Percentiles rank a stretch among this genome's conserved stretches.
Conservation (phyloP, 2,888 invertebrate genomes). For the Doris montereyensis region DNA sequence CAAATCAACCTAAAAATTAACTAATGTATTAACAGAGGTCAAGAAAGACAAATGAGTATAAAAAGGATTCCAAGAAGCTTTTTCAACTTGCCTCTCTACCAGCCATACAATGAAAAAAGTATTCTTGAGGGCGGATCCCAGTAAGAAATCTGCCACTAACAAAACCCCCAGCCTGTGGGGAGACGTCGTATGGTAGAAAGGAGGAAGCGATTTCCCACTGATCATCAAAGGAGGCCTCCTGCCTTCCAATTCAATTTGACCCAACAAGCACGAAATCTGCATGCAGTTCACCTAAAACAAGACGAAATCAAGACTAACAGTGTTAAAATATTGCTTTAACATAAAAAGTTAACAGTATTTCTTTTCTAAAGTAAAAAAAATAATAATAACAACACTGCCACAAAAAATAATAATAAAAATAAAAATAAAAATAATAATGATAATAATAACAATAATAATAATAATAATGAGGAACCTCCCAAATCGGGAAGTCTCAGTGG, state of each 20-base stretch:
- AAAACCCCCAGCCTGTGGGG: conserved; percentile 95
- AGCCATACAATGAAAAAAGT: conserved; percentile 99
- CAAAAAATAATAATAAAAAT: no score
- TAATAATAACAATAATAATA: no score
- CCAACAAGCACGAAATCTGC: conserved; percentile 97
- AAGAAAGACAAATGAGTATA: neutral
- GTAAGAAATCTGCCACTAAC: conserved; percentile 97
- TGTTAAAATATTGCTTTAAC: no score
- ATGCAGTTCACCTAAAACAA: conserved; percentile 91
- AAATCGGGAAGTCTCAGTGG: no score
- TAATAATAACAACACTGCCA: no score
- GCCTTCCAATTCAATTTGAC: conserved; percentile 99
- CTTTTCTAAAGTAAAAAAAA: no score
- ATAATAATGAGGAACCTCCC: no score
- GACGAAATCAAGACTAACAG: no score
- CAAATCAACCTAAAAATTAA: neutral
- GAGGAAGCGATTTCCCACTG: conserved; percentile 90
- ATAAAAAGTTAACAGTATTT: no score
- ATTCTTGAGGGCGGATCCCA: conserved; percentile 98
- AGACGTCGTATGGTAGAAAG: conserved; percentile 90
- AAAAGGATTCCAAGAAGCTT: neutral
- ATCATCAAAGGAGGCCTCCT: conserved; percentile 95
- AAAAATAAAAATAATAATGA: no score
- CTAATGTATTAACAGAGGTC: neutral
- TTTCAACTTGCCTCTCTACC: conserved; percentile 91